These are phyloP conservation scores for Phoenicopterus ruber DNA, from an alignment of 2,113 vertebrate genomes.

Conservation along the genomic window DNA sequence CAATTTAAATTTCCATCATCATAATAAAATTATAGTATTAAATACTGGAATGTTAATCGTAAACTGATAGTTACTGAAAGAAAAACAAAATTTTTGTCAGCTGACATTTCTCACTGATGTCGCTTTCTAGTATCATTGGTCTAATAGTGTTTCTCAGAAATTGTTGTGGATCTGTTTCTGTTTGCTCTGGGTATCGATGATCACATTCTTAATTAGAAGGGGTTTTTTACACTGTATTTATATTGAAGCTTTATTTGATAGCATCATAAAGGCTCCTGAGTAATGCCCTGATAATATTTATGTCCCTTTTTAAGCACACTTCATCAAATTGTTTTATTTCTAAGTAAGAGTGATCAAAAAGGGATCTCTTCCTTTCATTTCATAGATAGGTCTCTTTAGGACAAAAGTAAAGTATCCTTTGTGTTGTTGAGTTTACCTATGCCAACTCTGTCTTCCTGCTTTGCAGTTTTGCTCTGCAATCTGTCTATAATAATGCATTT, in stretches of 20 bases:
- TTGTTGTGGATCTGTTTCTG: background rate
- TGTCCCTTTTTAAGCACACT: background rate
- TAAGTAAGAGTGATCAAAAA: background rate
- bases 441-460: background rate
- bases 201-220: background rate
- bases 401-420: background rate
- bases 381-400: background rate
- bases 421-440: background rate
- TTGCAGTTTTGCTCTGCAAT: background rate
- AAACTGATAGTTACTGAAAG: background rate
- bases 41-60: background rate
- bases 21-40: background rate
- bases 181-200: background rate
- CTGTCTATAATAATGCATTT: background rate
- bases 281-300: background rate
- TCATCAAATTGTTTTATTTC: background rate
- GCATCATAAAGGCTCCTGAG: background rate
- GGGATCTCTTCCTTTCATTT: background rate
- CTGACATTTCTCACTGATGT: background rate
- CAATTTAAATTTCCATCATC: background rate
- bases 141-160: background rate
- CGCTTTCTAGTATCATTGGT: background rate
- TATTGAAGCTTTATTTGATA: background rate
- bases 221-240: background rate
- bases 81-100: background rate